These are phyloP conservation scores for Drosophila mayri DNA, from an alignment of 1,140 invertebrate species.

Conservation along the genomic window DNA sequence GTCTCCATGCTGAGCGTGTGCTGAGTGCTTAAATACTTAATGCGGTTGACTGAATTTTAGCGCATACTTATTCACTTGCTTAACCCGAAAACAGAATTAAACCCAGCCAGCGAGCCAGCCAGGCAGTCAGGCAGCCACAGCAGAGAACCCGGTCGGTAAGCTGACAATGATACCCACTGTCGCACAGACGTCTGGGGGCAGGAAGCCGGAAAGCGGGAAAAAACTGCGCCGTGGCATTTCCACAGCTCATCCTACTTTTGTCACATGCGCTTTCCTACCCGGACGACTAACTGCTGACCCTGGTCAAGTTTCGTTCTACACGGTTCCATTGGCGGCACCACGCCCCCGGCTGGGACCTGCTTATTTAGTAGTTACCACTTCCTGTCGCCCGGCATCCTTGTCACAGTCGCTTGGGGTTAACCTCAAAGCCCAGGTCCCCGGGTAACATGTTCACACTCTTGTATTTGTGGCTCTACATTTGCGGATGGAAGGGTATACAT, in stretches of 20 bases:
- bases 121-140: slow-evolving; percentile 24
- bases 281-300: slow-evolving; percentile 23
- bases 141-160: slow-evolving; percentile 42
- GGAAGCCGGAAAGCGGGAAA: background rate
- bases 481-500: slow-evolving; percentile 6
- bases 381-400: slow-evolving; percentile 55
- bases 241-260: slow-evolving; percentile 62
- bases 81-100: slow-evolving; percentile 56
- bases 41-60: slow-evolving; percentile 81
- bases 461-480: slow-evolving; percentile 29
- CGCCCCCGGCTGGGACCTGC: slow-evolving; percentile 50
- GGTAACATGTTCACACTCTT: slow-evolving; percentile 56
- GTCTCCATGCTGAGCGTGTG: slow-evolving; percentile 60
- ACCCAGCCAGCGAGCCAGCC: slow-evolving; percentile 27
- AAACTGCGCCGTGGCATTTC: slow-evolving; percentile 31
- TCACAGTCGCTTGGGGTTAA: slow-evolving; percentile 41
- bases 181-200: slow-evolving; percentile 21
- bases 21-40: slow-evolving; percentile 82
- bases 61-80: slow-evolving; percentile 77
- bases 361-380: slow-evolving; percentile 59
- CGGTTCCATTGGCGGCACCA: slow-evolving; percentile 45
- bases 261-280: slow-evolving; percentile 49
- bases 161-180: slow-evolving; percentile 44
- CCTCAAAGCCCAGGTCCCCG: slow-evolving; percentile 34
- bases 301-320: slow-evolving; percentile 44